These are phyloP conservation scores for Chelonus insularis DNA, from an alignment of 1,140 invertebrate genomes.

Conservation along the genomic window DNA sequence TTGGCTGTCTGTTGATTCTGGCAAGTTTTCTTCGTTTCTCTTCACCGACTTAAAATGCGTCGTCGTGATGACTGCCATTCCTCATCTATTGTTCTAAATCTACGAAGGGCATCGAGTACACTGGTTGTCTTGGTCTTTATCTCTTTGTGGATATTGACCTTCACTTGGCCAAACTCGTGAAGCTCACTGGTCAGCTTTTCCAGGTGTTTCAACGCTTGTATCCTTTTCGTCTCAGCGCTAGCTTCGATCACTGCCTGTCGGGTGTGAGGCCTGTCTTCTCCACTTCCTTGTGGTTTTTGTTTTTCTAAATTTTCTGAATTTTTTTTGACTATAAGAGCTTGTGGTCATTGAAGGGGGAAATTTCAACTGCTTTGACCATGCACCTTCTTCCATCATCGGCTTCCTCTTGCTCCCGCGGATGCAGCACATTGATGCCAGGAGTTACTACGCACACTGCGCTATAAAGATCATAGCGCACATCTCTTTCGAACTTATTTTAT, in stretches of 20 bases:
- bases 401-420: not conserved
- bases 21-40: not conserved
- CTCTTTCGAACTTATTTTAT: no score
- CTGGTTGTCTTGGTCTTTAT: not conserved
- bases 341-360: not conserved
- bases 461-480: no score
- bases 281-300: no score
- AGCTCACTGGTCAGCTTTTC: not conserved
- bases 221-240: not conserved
- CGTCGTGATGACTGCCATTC: not conserved
- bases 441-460: no score
- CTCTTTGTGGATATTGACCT: not conserved
- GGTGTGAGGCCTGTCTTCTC: no score
- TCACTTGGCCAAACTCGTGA: not conserved
- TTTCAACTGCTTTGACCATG: not conserved
- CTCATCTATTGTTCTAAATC: not conserved
- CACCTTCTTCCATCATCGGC: not conserved
- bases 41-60: slow-evolving; percentile 7
- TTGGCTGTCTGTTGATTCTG: not conserved
- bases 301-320: no score
- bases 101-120: not conserved
- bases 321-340: not conserved
- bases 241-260: no score
- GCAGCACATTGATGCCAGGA: no score
- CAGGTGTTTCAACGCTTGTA: not conserved